Percentiles rank a stretch among this genome's conserved stretches.
Evolutionary conservation across 2,797 vertebrate species (phyloP).

Genomic region (Myotis findleyi): DNA sequence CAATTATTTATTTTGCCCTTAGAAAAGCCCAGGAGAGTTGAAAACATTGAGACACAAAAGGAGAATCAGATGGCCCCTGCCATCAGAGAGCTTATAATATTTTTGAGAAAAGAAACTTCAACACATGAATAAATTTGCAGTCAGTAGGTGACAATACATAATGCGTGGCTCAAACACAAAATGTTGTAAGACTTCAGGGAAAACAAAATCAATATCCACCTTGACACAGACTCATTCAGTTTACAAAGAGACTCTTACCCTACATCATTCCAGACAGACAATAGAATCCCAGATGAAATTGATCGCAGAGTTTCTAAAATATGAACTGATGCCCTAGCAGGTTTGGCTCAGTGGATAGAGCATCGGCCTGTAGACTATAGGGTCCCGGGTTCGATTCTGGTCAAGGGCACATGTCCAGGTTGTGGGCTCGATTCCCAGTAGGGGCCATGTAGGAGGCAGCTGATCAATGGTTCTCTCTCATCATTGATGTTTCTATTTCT

Average conservation of each 20-base stretch:
- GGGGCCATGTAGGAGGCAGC: too few relatives aligned
- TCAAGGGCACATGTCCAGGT: too few relatives aligned
- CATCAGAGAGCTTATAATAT: not conserved
- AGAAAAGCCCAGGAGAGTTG: not conserved
- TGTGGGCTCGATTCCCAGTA: too few relatives aligned
- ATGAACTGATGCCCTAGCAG: not conserved
- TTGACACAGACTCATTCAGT: not conserved
- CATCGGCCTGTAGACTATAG: too few relatives aligned
- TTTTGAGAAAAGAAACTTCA: not conserved
- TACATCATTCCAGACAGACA: not conserved
- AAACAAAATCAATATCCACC: not conserved
- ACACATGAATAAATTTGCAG: not conserved
- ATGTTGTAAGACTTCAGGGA: not conserved
- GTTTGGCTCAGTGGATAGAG: too few relatives aligned
- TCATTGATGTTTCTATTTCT: too few relatives aligned
- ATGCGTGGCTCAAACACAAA: not conserved
- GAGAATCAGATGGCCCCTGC: not conserved
- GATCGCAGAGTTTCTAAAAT: not conserved
- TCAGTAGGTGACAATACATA: not conserved
- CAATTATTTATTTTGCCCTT: not conserved
- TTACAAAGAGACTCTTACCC: not conserved
- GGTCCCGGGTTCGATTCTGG: too few relatives aligned
- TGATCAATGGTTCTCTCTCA: too few relatives aligned
- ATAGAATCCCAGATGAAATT: not conserved
- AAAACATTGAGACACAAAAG: not conserved